Base-by-base conservation (phyloP, 2,888 invertebrate species). In the Cactoblastis cactorum region DNA sequence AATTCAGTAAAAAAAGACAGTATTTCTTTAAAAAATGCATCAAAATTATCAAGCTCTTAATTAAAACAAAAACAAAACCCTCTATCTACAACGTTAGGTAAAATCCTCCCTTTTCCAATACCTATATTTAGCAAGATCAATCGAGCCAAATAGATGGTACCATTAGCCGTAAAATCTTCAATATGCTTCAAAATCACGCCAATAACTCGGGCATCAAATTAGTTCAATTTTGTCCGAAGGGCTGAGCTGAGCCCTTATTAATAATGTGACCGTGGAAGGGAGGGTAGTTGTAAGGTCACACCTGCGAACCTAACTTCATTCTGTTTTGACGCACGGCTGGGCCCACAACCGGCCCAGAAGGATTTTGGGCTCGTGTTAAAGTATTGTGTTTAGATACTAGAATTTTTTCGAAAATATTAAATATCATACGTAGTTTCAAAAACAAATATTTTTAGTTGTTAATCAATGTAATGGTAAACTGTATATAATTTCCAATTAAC, bases 221-320 rank as follows among this genome's bases (percentile, higher is more conserved):
- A 48, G 47, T 37, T 48, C 37, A 48, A 48, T 24, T 48, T 48
- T 37, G 37, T 46, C 19, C 22, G 14, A 19, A 14, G 34, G 34
- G 46, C 19, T 22, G 9, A 32, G 5, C 34, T 35, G 35, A 37
- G 41, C 41, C 41, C 41, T 49, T 34, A 41, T 49, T 53, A 51
- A 52, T 50, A 53, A 52, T 52, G 51, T 46, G 49, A 47, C 48
- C 53, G 51, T 37, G 17, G 37, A 15, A 17, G 37, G 37, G 37
- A 17, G 17, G n/a, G 33, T 35, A 15, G 14, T 37, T 14, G 0
- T 9, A 17, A 17, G 50, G 46, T 34, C 49, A 34, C 52, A 54
- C 56, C 54, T 53, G 54, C 35, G 48, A 12, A 47, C 28, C 56
- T 51, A 28, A 48, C 51, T 37, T 37, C 37, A 37, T 15, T 37